Evolutionary conservation across 1,140 invertebrate species (phyloP).

Genomic region (Heterodera schachtii): DNA sequence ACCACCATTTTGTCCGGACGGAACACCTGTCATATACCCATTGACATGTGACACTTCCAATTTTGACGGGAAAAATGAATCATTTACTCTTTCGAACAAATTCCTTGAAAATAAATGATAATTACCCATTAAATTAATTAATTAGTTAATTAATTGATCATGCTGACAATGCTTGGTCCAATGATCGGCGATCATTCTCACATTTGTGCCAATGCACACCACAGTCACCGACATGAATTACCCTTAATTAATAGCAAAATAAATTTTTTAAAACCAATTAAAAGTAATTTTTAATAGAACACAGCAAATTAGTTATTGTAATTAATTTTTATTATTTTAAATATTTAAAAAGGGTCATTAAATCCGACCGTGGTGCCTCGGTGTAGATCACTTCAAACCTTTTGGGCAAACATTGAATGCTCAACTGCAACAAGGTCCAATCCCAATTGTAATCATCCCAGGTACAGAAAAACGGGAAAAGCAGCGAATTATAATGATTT

Average conservation of each 20-base stretch:
- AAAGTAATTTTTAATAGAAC: too few relatives aligned
- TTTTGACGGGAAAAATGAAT: slow-evolving; percentile 77
- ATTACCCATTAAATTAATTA: slow-evolving; percentile 1
- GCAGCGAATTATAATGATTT: neutral
- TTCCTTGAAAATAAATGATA: slow-evolving; percentile 2
- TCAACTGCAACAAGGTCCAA: slow-evolving; percentile 86
- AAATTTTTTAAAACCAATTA: too few relatives aligned
- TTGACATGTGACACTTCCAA: slow-evolving; percentile 72
- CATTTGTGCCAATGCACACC: slow-evolving; percentile 62
- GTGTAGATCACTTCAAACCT: slow-evolving; percentile 66
- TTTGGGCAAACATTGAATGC: slow-evolving; percentile 73
- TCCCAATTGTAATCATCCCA: slow-evolving; percentile 99
- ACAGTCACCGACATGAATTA: slow-evolving; percentile 97
- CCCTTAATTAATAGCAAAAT: slow-evolving; percentile 59
- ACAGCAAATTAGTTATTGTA: too few relatives aligned
- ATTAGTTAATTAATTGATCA: neutral
- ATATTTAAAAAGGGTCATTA: too few relatives aligned
- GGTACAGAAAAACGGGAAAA: slow-evolving; percentile 78
- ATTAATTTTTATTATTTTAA: too few relatives aligned
- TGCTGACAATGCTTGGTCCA: slow-evolving; percentile 33
- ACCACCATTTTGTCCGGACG: slow-evolving; percentile 83
- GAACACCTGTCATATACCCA: slow-evolving; percentile 77
- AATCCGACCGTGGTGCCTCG: slow-evolving; percentile 62
- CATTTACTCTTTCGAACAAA: slow-evolving; percentile 20
- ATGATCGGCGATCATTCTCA: slow-evolving; percentile 4